phyloP scores from a whole-genome alignment of 2,888 invertebrate species.

The Strigamia transsilvanica region DNA sequence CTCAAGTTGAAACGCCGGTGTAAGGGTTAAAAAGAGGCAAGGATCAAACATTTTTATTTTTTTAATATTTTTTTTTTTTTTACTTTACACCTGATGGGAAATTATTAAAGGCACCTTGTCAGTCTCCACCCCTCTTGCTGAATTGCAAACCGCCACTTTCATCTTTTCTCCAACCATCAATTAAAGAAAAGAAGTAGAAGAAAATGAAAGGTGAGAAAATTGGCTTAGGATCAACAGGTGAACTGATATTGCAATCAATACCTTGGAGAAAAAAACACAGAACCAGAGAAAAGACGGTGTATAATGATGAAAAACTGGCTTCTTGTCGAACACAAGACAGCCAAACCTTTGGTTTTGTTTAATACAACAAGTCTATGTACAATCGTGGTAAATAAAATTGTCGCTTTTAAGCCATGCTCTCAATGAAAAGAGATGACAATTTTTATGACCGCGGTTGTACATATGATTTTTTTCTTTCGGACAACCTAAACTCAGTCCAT shows the following conservation, averaged over 20 bases:
- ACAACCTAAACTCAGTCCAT: too few species aligned
- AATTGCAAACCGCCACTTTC: conserved; percentile 47
- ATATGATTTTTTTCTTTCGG: too few species aligned
- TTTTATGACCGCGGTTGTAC: too few species aligned
- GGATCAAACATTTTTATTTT: neutral
- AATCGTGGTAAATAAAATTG: too few species aligned
- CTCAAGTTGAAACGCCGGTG: conserved; percentile 25
- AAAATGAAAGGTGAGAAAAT: conserved; percentile 49
- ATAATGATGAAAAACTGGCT: neutral
- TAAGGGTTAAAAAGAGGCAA: conserved; percentile 48
- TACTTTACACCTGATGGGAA: conserved; percentile 36
- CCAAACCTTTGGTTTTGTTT: too few species aligned
- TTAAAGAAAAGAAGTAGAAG: conserved; percentile 45
- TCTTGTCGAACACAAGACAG: too few species aligned
- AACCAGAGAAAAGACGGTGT: neutral
- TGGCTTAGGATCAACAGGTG: conserved; percentile 31
- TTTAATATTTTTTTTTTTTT: neutral
- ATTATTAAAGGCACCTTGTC: conserved; percentile 48
- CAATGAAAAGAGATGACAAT: too few species aligned
- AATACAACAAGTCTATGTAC: too few species aligned
- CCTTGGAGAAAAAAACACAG: neutral
- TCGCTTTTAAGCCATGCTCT: too few species aligned
- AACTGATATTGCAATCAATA: conserved; percentile 43
- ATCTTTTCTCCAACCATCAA: conserved; percentile 46
- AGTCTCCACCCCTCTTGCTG: conserved; percentile 46